Evolutionary conservation across 1,140 invertebrate species (phyloP).

Genomic region (Eupeodes corollae): DNA sequence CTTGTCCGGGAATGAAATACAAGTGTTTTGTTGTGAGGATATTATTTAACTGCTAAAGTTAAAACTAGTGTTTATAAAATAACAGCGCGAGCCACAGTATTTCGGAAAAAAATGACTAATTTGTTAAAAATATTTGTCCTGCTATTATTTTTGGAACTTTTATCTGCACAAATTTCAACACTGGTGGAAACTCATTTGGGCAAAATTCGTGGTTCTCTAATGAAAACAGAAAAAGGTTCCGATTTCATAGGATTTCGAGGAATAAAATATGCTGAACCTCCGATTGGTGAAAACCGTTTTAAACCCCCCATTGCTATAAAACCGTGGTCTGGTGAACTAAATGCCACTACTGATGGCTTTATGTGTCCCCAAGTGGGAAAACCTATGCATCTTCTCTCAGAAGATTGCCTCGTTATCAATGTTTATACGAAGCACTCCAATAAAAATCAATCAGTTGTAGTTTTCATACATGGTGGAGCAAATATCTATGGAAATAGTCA

Average conservation of each 20-base stretch:
- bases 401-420: constrained; percentile 71
- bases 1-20: too few species aligned
- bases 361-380: neutral
- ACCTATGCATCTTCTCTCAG: constrained; percentile 27
- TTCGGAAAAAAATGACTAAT: too few species aligned
- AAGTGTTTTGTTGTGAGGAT: too few species aligned
- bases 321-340: constrained; percentile 37
- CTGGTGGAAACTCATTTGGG: too few species aligned
- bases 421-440: constrained; percentile 44
- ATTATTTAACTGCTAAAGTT: too few species aligned
- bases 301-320: constrained; percentile 36
- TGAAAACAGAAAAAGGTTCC: neutral
- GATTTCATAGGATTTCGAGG: neutral
- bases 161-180: too few species aligned
- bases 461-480: constrained; percentile 54
- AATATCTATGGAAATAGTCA: constrained; percentile 42
- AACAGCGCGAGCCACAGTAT: too few species aligned
- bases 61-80: too few species aligned
- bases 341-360: constrained; percentile 25
- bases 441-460: constrained; percentile 44
- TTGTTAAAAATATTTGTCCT: too few species aligned
- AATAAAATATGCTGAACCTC: constrained; percentile 31
- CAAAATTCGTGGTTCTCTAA: neutral
- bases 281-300: constrained; percentile 35
- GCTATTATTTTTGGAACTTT: too few species aligned